Conservation (phyloP, 1,140 invertebrate genomes). For the Nasonia giraulti region DNA sequence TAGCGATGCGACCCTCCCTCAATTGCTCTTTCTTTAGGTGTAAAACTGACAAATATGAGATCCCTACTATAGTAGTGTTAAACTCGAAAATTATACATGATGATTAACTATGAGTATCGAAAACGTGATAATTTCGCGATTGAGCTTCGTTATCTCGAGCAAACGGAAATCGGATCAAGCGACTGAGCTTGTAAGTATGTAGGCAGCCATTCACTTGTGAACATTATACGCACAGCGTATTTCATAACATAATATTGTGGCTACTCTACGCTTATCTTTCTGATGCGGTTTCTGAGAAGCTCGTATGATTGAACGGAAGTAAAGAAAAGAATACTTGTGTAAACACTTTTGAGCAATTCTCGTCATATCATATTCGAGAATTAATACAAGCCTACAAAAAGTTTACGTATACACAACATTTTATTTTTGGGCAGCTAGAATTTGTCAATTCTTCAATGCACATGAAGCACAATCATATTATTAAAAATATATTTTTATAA, state of each 20-base stretch:
- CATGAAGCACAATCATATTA: no score
- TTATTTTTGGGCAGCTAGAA: no score
- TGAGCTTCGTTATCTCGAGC: constrained; percentile 9
- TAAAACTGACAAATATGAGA: constrained; percentile 37
- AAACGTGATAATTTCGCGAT: constrained; percentile 7
- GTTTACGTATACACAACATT: no score
- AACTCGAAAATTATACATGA: neutral
- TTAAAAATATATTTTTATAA: no score
- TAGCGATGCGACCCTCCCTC: constrained; percentile 8
- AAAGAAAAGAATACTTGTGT: constrained; percentile 21
- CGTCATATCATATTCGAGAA: neutral
- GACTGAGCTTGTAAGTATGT: neutral
- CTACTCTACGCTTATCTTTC: constrained; percentile 16
- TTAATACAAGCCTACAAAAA: neutral
- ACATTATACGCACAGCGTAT: constrained; percentile 18
- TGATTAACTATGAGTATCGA: neutral
- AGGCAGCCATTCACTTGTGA: constrained; percentile 18
- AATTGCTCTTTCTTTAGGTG: constrained; percentile 24
- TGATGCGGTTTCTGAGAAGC: constrained; percentile 36
- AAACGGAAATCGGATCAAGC: constrained; percentile 43
- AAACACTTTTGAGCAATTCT: constrained; percentile 8
- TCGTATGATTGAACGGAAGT: constrained; percentile 42
- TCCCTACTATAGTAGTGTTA: no score
- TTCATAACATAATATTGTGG: constrained; percentile 28
- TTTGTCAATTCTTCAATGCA: no score